Percentiles rank a stretch among this genome's conserved stretches.
Evolutionary conservation across 2,113 vertebrate species (phyloP).

Genomic region (Rhynchomys soricoides): DNA sequence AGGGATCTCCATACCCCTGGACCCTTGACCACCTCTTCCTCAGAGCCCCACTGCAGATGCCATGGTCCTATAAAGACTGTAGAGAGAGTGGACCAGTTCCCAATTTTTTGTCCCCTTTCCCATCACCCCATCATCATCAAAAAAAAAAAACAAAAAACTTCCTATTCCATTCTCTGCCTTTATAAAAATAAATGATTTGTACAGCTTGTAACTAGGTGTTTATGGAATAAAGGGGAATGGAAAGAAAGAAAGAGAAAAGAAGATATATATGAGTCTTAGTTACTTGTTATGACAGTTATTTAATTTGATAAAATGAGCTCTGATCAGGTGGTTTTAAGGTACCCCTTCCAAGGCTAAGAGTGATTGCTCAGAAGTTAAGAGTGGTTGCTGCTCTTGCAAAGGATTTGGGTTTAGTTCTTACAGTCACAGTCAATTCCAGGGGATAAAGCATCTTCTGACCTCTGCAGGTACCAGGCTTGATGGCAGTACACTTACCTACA

Average conservation of each 20-base stretch:
- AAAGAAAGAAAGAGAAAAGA: slow-evolving; percentile 70
- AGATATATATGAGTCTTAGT: background rate
- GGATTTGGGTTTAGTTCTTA: background rate
- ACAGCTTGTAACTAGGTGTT: slow-evolving; percentile 89
- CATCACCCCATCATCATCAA: background rate
- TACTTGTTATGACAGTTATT: background rate
- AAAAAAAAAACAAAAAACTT: no score
- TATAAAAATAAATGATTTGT: slow-evolving; percentile 81
- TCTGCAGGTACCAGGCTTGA: background rate
- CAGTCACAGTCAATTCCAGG: background rate
- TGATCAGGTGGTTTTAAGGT: background rate
- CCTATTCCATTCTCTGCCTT: slow-evolving; percentile 57
- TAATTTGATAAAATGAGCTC: background rate
- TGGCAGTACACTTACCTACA: background rate
- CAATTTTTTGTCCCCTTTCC: slow-evolving; percentile 58
- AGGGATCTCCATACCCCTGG: slow-evolving; percentile 32
- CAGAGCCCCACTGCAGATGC: background rate
- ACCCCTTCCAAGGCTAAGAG: background rate
- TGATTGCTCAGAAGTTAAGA: background rate
- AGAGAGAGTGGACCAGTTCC: slow-evolving; percentile 41
- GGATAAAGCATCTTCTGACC: background rate
- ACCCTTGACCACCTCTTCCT: slow-evolving; percentile 37
- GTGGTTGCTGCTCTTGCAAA: background rate
- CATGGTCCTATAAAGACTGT: background rate
- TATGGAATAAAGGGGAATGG: slow-evolving; percentile 89